Conservation (phyloP, 2,888 invertebrate species). For the Romanomermis culicivorax region DNA sequence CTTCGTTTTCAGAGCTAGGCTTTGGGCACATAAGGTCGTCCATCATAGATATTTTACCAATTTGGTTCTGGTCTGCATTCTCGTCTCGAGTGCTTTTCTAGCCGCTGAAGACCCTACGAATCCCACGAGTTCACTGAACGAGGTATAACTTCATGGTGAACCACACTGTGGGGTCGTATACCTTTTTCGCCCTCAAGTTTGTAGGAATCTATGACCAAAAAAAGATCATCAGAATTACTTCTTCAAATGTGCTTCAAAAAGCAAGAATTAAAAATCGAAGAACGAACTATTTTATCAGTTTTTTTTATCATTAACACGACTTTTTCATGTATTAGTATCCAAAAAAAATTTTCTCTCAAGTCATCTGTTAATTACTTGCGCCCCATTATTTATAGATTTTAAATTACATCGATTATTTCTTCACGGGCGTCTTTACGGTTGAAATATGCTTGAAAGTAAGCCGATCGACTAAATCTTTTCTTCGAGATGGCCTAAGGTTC, state of each 20-base stretch:
- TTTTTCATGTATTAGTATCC: too few species aligned
- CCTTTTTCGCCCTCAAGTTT: too few species aligned
- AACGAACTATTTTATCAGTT: too few species aligned
- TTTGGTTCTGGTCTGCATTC: slow-evolving; percentile 76
- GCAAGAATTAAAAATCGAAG: too few species aligned
- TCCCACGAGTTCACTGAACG: slow-evolving; percentile 51
- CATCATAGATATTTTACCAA: slow-evolving; percentile 82
- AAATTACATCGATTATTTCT: slow-evolving; percentile 80
- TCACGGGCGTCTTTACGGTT: slow-evolving; percentile 83
- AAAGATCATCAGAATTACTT: too few species aligned
- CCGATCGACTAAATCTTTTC: neutral
- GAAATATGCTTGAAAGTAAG: slow-evolving; percentile 76
- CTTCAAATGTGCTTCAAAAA: too few species aligned
- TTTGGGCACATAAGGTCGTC: slow-evolving; percentile 77
- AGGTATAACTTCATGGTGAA: slow-evolving; percentile 38
- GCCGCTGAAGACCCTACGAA: slow-evolving; percentile 83
- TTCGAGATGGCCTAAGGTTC: too few species aligned
- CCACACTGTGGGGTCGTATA: neutral
- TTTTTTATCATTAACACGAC: too few species aligned
- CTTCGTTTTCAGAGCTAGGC: slow-evolving; percentile 50
- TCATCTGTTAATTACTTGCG: too few species aligned
- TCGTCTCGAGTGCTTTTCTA: slow-evolving; percentile 87
- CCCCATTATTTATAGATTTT: too few species aligned
- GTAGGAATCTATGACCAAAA: too few species aligned
- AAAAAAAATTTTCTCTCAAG: too few species aligned